Evolutionary conservation across 1,140 invertebrate species (phyloP).

Genomic region (Panonychus citri): DNA sequence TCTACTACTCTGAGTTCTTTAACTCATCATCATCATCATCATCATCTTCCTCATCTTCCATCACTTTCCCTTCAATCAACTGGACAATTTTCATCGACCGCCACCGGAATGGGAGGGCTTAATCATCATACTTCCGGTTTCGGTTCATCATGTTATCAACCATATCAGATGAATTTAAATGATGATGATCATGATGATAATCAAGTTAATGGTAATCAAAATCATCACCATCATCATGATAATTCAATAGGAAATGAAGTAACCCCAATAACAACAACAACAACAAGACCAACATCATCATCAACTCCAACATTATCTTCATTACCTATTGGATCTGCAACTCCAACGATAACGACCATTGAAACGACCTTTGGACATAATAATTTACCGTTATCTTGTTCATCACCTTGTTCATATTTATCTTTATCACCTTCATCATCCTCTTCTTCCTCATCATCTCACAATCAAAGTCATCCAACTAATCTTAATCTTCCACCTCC

Average conservation of each 20-base stretch:
- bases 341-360: too few relatives aligned
- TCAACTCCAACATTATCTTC: too few relatives aligned
- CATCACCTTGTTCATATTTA: neutral
- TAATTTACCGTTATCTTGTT: too few relatives aligned
- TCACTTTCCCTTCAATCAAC: neutral
- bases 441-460: too few relatives aligned
- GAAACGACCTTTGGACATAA: too few relatives aligned
- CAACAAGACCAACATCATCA: neutral
- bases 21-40: neutral
- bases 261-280: neutral
- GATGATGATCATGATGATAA: too few relatives aligned
- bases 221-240: too few relatives aligned
- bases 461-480: neutral
- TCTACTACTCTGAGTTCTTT: neutral
- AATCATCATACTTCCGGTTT: neutral
- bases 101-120: neutral
- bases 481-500: neutral
- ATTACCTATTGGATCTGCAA: too few relatives aligned
- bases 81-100: too few relatives aligned
- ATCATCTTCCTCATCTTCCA: neutral
- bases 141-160: neutral
- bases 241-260: neutral
- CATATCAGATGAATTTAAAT: neutral
- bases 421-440: neutral
- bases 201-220: too few relatives aligned